Conservation (phyloP, 2,888 invertebrate species). For the Calliscelio sp. region DNA sequence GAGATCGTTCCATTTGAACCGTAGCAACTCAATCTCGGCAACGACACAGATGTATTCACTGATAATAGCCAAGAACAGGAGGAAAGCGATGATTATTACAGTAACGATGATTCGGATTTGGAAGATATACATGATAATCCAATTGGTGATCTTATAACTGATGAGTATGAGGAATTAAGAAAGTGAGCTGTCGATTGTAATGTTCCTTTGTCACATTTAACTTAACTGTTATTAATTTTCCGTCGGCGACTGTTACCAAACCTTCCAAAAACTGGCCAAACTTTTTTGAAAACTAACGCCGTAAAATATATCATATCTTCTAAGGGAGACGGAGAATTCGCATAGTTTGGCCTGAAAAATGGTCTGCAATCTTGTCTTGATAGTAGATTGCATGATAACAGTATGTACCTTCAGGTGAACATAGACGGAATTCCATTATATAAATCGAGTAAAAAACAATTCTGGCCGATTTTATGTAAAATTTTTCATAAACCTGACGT, state of each 20-base stretch:
- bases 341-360: conserved; percentile 50
- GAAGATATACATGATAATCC: background rate
- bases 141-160: background rate
- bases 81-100: background rate
- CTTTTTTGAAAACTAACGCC: background rate
- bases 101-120: background rate
- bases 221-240: background rate
- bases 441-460: conserved; percentile 14
- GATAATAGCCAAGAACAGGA: too few relatives aligned
- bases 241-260: background rate
- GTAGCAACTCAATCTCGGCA: too few relatives aligned
- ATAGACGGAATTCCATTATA: conserved; percentile 14
- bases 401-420: background rate
- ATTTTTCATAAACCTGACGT: conserved; percentile 40
- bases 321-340: conserved; percentile 9
- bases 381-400: conserved; percentile 14
- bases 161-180: background rate
- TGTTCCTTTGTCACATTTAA: background rate
- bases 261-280: background rate
- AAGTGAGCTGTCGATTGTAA: background rate
- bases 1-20: too few relatives aligned
- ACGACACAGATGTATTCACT: too few relatives aligned
- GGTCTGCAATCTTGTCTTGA: conserved; percentile 28
- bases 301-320: background rate
- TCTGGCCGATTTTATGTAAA: conserved; percentile 32